A percentile compares a stretch with the other conserved stretches of the same genome.
Evolutionary conservation across 2,113 vertebrate genomes (phyloP).

Genomic region (Silurus meridionalis): DNA sequence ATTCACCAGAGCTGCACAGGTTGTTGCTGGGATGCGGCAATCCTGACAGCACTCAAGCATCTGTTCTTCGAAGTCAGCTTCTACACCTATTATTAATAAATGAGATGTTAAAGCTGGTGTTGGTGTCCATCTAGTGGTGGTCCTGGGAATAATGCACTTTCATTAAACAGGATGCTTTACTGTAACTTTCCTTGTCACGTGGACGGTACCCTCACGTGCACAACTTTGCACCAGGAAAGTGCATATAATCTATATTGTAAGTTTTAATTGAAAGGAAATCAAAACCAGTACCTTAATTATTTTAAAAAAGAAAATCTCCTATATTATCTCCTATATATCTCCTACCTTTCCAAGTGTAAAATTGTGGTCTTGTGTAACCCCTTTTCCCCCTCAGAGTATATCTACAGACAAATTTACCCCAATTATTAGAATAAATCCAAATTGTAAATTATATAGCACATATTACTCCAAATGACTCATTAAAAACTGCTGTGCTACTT

Average conservation of each 20-base stretch:
- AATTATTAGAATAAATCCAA: neutral
- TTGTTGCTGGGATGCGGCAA: too few relatives aligned
- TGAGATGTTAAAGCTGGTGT: neutral
- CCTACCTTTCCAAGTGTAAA: neutral
- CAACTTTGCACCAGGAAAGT: neutral
- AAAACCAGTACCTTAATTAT: too few relatives aligned
- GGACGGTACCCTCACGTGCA: neutral
- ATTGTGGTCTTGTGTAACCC: neutral
- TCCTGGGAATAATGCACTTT: neutral
- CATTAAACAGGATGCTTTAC: neutral
- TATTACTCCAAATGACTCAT: neutral
- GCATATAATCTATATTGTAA: neutral
- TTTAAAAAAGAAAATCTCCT: neutral
- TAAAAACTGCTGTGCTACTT: neutral
- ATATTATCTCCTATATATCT: neutral
- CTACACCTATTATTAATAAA: neutral
- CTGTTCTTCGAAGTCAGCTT: too few relatives aligned
- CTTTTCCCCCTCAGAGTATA: neutral
- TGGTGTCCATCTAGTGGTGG: conserved; percentile 28
- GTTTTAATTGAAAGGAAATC: neutral
- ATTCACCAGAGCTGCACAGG: too few relatives aligned
- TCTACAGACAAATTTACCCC: neutral
- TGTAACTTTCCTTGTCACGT: neutral
- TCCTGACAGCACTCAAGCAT: too few relatives aligned
- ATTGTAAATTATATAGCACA: neutral